Evolutionary conservation across 2,113 vertebrate genomes (phyloP), one percentile per base, ranked within the genome.

Genomic region (Silurus meridionalis): DNA sequence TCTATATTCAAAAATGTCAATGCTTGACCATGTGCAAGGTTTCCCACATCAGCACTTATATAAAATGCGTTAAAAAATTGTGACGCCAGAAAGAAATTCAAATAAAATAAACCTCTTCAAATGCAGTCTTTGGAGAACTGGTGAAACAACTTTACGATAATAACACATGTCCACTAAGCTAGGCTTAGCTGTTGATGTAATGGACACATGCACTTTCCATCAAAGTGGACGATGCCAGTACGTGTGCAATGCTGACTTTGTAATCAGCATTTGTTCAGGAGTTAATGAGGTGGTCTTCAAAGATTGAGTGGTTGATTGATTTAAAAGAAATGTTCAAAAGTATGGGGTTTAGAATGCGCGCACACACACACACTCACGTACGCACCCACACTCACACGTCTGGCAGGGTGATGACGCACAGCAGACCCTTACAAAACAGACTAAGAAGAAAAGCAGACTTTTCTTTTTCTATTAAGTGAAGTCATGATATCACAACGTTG

Each of bases 371-470:
- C 82, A 53, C 55, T 71, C 82, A 87, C 25, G n/a, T 75, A 61
- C 72, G 78, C 14, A 61, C n/a, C 53, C 72, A 63, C 21, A 77
- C 46, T 3, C 61, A 79, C 50, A 50, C 10, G 50, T 67, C 55
- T 80, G 66, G 48, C 57, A 80, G 67, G 52, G 46, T 79, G 69
- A 89, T 83, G 77, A 87, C 37, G 28, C 67, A 87, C 63, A 87
- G 63, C 85, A 89, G 88, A 87, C 25, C 19, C 48, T 50, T 82
- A 19, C n/a, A 55, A 80, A 85, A 52, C 64, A n/a, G 69, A 78
- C 61, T 80, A 66, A 83, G 83, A 87, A 69, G 52, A 67, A 85
- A 87, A 83, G 63, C 82, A 87, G 82, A 63, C 69, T 66, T 86
- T 58, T 53, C 82, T 52, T 77, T 86, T 37, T 81, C 52, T 71